A percentile compares a stretch with the other conserved stretches of the same genome.
These are phyloP conservation scores for Diorhabda elongata DNA, from an alignment of 1,140 invertebrate species.

Conservation along the genomic window DNA sequence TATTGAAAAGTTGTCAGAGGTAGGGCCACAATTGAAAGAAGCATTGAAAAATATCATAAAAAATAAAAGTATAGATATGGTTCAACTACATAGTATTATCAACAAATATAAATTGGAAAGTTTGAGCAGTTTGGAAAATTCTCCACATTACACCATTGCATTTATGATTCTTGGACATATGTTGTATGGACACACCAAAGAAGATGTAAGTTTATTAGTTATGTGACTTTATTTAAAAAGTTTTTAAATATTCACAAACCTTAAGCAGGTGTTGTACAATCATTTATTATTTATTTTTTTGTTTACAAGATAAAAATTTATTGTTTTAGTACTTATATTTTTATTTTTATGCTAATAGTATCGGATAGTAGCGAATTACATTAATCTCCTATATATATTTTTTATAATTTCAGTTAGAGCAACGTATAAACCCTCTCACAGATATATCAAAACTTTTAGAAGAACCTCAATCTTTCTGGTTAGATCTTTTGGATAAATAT, in stretches of 20 bases:
- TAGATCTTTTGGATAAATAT: conserved; percentile 64
- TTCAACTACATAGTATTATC: conserved; percentile 67
- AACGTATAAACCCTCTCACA: conserved; percentile 67
- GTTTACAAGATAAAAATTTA: no score
- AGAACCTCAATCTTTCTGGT: conserved; percentile 69
- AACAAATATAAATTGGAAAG: conserved; percentile 68
- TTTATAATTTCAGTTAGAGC: conserved; percentile 57
- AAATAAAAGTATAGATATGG: conserved; percentile 66
- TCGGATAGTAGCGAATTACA: no score
- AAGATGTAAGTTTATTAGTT: conserved; percentile 60
- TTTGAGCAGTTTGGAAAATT: conserved; percentile 68
- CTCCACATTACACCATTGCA: conserved; percentile 70
- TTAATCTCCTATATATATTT: no score
- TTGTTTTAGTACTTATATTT: no score
- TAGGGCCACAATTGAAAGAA: conserved; percentile 59
- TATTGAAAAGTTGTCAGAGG: conserved; percentile 57
- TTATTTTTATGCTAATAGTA: no score
- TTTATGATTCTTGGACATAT: conserved; percentile 76
- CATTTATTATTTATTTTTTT: no score
- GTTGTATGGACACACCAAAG: conserved; percentile 70
- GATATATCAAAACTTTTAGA: conserved; percentile 59
- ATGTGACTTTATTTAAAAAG: no score
- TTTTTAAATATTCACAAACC: no score
- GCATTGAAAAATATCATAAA: conserved; percentile 54
- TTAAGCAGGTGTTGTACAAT: no score